Evolutionary conservation across 2,113 vertebrate genomes (phyloP).

Genomic region (Pterocles gutturalis): DNA sequence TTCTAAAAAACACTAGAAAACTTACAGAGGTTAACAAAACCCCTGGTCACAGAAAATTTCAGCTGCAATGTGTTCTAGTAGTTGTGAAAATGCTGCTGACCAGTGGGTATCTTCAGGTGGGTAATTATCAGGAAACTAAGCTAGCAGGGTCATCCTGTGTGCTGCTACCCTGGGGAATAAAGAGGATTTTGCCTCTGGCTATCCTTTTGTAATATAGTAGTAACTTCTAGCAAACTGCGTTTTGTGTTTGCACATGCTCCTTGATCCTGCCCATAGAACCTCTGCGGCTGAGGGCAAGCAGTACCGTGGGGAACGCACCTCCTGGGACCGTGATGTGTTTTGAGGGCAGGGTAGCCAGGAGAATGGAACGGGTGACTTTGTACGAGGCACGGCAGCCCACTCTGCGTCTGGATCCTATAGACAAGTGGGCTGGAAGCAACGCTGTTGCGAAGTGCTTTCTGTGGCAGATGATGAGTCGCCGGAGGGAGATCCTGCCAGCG

Average conservation of each 20-base stretch:
- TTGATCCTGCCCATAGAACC: neutral
- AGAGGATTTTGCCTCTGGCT: neutral
- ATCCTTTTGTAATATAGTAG: fast-evolving
- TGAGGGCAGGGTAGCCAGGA: neutral
- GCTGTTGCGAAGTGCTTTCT: neutral
- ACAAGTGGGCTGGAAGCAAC: neutral
- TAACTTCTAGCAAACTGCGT: no score
- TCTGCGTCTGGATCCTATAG: neutral
- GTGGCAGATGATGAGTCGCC: neutral
- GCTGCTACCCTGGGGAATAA: neutral
- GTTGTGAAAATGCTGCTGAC: neutral
- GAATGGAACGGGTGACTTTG: fast-evolving
- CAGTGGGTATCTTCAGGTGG: neutral
- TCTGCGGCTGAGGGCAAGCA: fast-evolving
- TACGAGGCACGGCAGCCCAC: neutral
- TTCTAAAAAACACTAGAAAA: neutral
- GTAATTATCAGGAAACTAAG: neutral
- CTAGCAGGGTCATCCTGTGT: neutral
- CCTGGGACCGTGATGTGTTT: neutral
- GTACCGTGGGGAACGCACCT: fast-evolving
- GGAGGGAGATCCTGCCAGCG: neutral
- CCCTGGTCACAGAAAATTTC: neutral
- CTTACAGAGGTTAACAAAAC: neutral
- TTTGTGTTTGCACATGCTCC: fast-evolving
- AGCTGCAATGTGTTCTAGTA: neutral